These are phyloP conservation scores for Dromiciops gliroides DNA, from an alignment of 2,113 vertebrate genomes.

Conservation along the genomic window DNA sequence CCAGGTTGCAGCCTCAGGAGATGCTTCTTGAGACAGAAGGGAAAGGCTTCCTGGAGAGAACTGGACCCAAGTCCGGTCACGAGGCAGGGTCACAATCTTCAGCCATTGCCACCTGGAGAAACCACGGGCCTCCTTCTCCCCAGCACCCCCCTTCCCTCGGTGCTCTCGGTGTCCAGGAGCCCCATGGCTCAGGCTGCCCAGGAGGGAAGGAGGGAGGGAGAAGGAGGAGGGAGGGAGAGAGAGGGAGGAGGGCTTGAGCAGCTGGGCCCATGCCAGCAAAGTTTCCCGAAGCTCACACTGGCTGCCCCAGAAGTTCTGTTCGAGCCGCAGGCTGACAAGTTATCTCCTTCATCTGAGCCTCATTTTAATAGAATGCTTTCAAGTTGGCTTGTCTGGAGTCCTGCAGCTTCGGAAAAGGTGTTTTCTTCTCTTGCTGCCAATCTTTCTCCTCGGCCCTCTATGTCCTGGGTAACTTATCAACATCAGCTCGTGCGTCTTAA, in stretches of 20 bases:
- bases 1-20: neutral
- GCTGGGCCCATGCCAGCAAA: neutral
- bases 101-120: neutral
- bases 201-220: no score
- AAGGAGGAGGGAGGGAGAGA: no score
- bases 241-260: neutral
- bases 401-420: constrained; percentile 77
- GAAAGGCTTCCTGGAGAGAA: no score
- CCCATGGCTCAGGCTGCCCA: neutral
- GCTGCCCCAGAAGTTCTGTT: constrained; percentile 61
- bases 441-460: constrained; percentile 76
- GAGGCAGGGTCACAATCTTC: neutral
- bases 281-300: constrained; percentile 63
- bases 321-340: constrained; percentile 76
- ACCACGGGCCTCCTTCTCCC: neutral
- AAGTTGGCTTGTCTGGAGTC: constrained; percentile 77
- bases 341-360: constrained; percentile 72
- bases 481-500: constrained; percentile 73
- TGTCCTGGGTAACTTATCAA: constrained; percentile 74
- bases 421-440: constrained; percentile 77
- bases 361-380: constrained; percentile 78
- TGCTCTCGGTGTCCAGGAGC: neutral
- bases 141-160: neutral
- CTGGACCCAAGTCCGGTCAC: no score
- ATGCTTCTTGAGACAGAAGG: neutral